These are phyloP conservation scores for Scartelaos histophorus DNA, from an alignment of 2,113 vertebrate genomes.

Conservation along the genomic window DNA sequence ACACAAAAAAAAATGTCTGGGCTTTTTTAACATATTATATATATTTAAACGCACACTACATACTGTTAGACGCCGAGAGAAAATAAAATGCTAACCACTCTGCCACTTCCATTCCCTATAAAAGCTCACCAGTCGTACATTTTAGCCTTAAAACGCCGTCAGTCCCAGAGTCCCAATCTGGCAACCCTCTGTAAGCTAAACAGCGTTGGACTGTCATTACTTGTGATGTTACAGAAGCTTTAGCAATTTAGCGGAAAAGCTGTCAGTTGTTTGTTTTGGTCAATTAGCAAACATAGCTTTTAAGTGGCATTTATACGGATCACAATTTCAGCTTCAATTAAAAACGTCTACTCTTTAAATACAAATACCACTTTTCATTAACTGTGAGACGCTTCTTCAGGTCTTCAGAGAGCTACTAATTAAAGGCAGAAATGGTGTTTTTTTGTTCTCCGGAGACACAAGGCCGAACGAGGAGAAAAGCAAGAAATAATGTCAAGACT, in stretches of 20 bases:
- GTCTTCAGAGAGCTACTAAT: constrained; percentile 27
- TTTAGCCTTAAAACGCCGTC: neutral
- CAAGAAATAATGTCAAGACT: constrained; percentile 42
- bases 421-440: constrained; percentile 33
- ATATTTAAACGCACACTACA: too few species aligned
- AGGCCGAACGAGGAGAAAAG: neutral
- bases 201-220: neutral
- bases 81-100: neutral
- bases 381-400: constrained; percentile 25
- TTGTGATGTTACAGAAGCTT: neutral
- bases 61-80: too few species aligned
- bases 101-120: neutral
- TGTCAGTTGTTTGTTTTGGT: constrained; percentile 9
- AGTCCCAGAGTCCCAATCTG: neutral
- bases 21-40: too few species aligned
- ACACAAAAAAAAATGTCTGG: too few species aligned
- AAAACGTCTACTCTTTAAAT: constrained; percentile 16
- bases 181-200: neutral
- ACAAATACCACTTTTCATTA: constrained; percentile 27
- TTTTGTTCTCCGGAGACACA: constrained; percentile 8
- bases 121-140: neutral
- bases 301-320: neutral
- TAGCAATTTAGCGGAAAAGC: neutral
- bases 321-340: neutral
- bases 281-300: constrained; percentile 5